A percentile compares a stretch with the other conserved stretches of the same genome.
Conservation (phyloP, 2,113 vertebrate species). For the Anarhynchus alexandrinus region DNA sequence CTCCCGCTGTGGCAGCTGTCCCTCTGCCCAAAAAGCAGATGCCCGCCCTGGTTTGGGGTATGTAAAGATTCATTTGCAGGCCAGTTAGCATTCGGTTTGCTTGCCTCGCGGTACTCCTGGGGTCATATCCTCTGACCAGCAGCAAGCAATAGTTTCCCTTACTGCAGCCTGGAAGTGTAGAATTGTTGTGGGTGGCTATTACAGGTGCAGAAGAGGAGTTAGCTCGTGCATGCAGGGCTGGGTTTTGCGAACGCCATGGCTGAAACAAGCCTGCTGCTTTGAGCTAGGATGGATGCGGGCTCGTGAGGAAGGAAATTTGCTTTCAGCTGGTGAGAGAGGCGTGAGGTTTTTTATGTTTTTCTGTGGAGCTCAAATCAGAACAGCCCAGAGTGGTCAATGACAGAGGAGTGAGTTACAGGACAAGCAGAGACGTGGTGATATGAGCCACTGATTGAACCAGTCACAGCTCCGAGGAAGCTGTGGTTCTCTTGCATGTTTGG, state of each 20-base stretch:
- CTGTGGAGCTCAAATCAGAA: not conserved
- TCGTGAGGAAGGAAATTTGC: not conserved
- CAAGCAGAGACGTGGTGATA: not conserved
- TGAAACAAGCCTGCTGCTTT: not conserved
- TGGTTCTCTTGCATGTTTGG: not conserved
- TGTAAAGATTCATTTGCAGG: not conserved
- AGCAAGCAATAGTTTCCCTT: not conserved
- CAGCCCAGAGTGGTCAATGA: not conserved
- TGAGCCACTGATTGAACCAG: not conserved
- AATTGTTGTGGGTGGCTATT: not conserved
- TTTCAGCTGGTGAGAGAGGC: not conserved
- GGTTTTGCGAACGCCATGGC: not conserved
- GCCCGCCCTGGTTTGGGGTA: not conserved
- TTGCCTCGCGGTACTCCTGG: not conserved
- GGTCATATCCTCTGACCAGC: not conserved
- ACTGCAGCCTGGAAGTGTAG: not conserved
- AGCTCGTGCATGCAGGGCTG: not conserved
- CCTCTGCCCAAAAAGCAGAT: slow-evolving; percentile 53
- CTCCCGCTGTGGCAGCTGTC: slow-evolving; percentile 32
- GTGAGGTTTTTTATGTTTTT: not conserved
- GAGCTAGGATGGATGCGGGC: fast-evolving
- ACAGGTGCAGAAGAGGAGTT: not conserved
- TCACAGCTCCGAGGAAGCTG: not conserved
- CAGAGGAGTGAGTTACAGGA: not conserved
- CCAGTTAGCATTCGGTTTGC: not conserved